Base-by-base conservation (phyloP, 2,888 invertebrate genomes). In the Abscondita cerata region DNA sequence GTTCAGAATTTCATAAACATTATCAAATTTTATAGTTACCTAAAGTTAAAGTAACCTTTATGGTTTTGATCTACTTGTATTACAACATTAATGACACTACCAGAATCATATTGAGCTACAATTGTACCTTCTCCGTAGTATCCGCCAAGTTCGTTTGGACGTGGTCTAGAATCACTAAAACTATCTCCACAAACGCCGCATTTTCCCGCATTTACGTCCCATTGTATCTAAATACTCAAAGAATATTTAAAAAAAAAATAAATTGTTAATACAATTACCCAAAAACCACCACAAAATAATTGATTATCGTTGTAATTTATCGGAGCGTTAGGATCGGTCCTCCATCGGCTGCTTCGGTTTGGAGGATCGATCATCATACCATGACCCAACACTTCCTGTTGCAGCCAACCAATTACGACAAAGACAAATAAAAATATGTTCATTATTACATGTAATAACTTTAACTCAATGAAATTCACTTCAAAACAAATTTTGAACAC, bases 341-440 rank as follows among this genome's bases (percentile, higher is more conserved):
- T 78, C 83, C 85, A 85, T 33, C 84, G 77, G 25, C 84, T 83
- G 58, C 82, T 81, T 58, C 85, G 77, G 58, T 81, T 81, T 1
- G 83, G 79, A 1, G 85, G 85, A 36, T 82, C 80, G 70, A 82
- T 67, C 73, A 85, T 72, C 78, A 81, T 81, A 1, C 84, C 85
- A 74, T 85, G 85, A 1, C 76, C 72, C 62, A 79, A 85, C 62
- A 80, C 74, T 70, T 86, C 86, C 25, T 15, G 6, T n/a, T 12
- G 40, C 8, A 16, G 1, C n/a, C 19, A 11, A 1, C 5, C 12
- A 52, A 25, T 9, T 6, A n/a, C 3, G 12, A 36, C 12, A 4
- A 36, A 2, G 2, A 2, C 36, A 36, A 36, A 12, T 9, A 36
- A 36, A n/a, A 36, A 36, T 36, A n/a, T 12, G 2, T 36, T 36